Evolutionary conservation across 2,888 invertebrate genomes (phyloP).

Genomic region (Orchestes rusci): DNA sequence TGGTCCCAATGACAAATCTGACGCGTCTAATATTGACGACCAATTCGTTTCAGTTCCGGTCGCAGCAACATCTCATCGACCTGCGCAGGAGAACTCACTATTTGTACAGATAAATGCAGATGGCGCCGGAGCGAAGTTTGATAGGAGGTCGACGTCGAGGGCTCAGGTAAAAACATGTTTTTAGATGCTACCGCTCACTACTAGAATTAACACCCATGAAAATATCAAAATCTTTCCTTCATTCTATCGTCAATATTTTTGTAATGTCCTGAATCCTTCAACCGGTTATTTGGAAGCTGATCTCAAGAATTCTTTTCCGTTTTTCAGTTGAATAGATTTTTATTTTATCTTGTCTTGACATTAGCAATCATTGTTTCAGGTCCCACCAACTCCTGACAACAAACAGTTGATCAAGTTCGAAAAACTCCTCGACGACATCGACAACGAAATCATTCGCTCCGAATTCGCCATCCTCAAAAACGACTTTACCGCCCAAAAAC

Average conservation of each 20-base stretch:
- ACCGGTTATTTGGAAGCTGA: too few species aligned
- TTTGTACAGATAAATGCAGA: slow-evolving; percentile 28
- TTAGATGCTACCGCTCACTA: too few species aligned
- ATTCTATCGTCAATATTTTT: neutral
- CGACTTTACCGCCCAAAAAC: slow-evolving; percentile 29
- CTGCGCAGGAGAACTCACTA: slow-evolving; percentile 35
- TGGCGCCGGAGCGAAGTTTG: too few species aligned
- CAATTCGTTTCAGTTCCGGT: slow-evolving; percentile 41
- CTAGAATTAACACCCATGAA: too few species aligned
- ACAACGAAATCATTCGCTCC: slow-evolving; percentile 25
- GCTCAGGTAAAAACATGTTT: slow-evolving; percentile 4
- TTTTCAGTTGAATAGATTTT: too few species aligned
- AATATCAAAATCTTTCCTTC: too few species aligned
- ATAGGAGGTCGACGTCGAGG: slow-evolving; percentile 11
- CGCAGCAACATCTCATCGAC: slow-evolving; percentile 39
- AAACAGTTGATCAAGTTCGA: slow-evolving; percentile 16
- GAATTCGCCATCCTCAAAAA: slow-evolving; percentile 24
- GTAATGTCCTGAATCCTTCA: too few species aligned
- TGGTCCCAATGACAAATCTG: slow-evolving; percentile 26
- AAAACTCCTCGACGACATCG: slow-evolving; percentile 12
- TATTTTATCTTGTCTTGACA: too few species aligned
- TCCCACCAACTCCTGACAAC: slow-evolving; percentile 22
- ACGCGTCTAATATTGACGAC: slow-evolving; percentile 36
- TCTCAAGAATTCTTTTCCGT: too few species aligned
- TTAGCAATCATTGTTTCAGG: slow-evolving; percentile 8